These are phyloP conservation scores for Ceratosolen solmsi DNA, from an alignment of 1,140 invertebrate genomes.

Conservation along the genomic window DNA sequence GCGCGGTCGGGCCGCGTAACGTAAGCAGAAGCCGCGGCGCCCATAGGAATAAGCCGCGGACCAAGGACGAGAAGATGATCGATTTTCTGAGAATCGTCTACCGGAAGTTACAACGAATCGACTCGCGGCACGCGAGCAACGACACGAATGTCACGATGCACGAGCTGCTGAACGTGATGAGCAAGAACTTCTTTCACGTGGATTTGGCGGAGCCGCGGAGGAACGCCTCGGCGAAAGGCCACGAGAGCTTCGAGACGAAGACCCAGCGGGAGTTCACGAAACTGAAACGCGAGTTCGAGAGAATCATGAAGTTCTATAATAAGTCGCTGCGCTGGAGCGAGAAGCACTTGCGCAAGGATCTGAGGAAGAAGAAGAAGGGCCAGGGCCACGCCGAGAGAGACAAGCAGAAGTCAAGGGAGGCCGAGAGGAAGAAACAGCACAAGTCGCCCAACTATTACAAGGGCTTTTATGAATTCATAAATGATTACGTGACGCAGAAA, in stretches of 20 bases:
- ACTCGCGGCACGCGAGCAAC: conserved; percentile 65
- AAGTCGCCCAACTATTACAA: conserved; percentile 66
- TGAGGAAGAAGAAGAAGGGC: conserved; percentile 62
- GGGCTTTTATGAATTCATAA: conserved; percentile 71
- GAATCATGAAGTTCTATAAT: conserved; percentile 71
- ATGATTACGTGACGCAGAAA: conserved; percentile 69
- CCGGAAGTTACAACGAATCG: conserved; percentile 68
- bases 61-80: conserved; percentile 70
- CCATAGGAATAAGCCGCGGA: conserved; percentile 63
- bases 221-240: conserved; percentile 57
- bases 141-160: conserved; percentile 69
- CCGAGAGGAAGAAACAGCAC: conserved; percentile 56
- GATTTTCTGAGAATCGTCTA: conserved; percentile 70
- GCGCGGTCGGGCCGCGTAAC: conserved; percentile 48
- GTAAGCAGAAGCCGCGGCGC: conserved; percentile 57
- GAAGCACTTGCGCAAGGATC: conserved; percentile 66
- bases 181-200: conserved; percentile 71
- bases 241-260: conserved; percentile 63
- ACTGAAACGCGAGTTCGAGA: conserved; percentile 68
- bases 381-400: conserved; percentile 45
- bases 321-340: conserved; percentile 71
- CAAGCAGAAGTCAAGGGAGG: conserved; percentile 56
- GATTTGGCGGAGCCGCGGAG: conserved; percentile 65
- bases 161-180: conserved; percentile 70
- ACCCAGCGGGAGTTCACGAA: conserved; percentile 70